phyloP scores from a whole-genome alignment of 2,797 vertebrate genomes.

The Australoheros facetus region DNA sequence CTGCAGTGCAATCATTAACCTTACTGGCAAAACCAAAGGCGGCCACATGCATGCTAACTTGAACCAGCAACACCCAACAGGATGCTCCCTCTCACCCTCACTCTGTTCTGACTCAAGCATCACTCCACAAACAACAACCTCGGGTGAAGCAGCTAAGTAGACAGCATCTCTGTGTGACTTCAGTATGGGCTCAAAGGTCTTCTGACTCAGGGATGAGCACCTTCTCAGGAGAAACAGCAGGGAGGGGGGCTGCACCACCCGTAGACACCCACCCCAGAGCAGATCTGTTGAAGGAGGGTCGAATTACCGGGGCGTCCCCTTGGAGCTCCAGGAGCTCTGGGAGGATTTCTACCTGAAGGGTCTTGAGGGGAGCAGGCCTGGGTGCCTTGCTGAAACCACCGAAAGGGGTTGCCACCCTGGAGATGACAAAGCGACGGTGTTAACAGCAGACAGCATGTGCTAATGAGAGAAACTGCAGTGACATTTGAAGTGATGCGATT shows the following conservation, averaged over 20 bases:
- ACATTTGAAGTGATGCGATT: conserved; percentile 51
- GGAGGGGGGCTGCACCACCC: conserved; percentile 76
- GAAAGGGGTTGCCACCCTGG: conserved; percentile 94
- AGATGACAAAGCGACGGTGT: conserved; percentile 48
- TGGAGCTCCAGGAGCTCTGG: conserved; percentile 81
- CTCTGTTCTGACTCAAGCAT: conserved; percentile 28
- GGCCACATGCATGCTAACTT: conserved; percentile 20
- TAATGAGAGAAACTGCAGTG: conserved; percentile 41
- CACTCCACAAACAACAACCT: conserved; percentile 23
- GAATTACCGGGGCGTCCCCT: conserved; percentile 73
- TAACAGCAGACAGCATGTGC: conserved; percentile 31
- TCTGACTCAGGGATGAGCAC: conserved; percentile 89
- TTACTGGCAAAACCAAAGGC: conserved; percentile 11
- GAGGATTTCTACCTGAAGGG: conserved; percentile 81
- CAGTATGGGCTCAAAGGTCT: conserved; percentile 86
- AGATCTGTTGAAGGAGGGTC: conserved; percentile 93
- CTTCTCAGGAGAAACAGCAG: conserved; percentile 76
- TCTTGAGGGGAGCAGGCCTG: conserved; percentile 81
- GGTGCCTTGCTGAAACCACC: conserved; percentile 90
- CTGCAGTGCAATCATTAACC: conserved; percentile 26
- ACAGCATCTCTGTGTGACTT: conserved; percentile 54
- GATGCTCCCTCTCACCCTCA: conserved; percentile 22
- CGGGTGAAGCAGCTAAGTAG: conserved; percentile 32
- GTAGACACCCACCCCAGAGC: conserved; percentile 89
- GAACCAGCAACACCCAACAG: conserved; percentile 14